Conservation (phyloP, 2,888 invertebrate species). For the Tenodera sinensis region DNA sequence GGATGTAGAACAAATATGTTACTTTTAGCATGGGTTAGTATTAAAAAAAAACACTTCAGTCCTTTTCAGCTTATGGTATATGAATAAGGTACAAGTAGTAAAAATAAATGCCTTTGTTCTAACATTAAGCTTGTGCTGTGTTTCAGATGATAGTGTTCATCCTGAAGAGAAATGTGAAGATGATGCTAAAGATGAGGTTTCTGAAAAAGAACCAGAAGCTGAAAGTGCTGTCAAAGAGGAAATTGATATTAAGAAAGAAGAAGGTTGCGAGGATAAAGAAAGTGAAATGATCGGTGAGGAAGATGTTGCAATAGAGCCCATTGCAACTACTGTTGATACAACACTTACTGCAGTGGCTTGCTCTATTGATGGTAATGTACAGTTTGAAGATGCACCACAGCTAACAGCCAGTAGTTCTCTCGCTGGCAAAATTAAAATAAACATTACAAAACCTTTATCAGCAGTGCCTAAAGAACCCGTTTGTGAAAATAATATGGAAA, state of each 20-base stretch:
- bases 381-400: conserved; percentile 55
- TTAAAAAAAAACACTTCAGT: too few relatives aligned
- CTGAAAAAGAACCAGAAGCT: not conserved
- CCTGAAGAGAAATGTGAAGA: not conserved
- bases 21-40: too few relatives aligned
- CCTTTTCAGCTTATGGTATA: too few relatives aligned
- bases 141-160: conserved; percentile 42
- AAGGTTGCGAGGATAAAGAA: not conserved
- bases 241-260: not conserved
- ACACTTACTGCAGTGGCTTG: conserved; percentile 56
- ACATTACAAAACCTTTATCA: conserved; percentile 67
- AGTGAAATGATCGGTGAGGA: conserved; percentile 18
- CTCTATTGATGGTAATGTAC: conserved; percentile 76
- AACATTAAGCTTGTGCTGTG: not conserved
- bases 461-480: conserved; percentile 33
- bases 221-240: not conserved
- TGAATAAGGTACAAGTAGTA: too few relatives aligned
- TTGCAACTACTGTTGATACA: conserved; percentile 46
- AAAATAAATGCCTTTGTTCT: too few relatives aligned
- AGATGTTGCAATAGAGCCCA: not conserved
- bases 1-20: too few relatives aligned
- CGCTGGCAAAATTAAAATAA: conserved; percentile 69
- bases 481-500: conserved; percentile 41
- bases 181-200: not conserved
- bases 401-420: conserved; percentile 44